Evolutionary conservation across 1,140 invertebrate genomes (phyloP).

Genomic region (Calephelis nemesis): DNA sequence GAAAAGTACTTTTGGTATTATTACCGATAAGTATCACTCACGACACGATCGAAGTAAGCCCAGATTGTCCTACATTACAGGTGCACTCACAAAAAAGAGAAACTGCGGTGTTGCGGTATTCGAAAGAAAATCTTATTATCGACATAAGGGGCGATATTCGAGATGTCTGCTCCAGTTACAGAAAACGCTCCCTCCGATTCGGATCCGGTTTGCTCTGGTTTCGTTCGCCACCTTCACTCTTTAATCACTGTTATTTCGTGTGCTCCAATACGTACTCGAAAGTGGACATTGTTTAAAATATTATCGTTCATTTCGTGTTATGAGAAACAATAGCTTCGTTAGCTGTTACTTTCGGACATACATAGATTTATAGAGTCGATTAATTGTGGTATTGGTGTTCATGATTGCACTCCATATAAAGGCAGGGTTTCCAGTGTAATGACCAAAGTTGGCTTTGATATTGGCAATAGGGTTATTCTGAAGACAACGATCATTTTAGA

Average conservation of each 20-base stretch:
- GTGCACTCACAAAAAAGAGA: slow-evolving; percentile 74
- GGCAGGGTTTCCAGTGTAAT: too few species aligned
- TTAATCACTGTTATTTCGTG: slow-evolving; percentile 60
- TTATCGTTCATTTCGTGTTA: slow-evolving; percentile 8
- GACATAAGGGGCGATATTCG: slow-evolving; percentile 74
- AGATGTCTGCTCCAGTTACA: slow-evolving; percentile 73
- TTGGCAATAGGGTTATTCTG: too few species aligned
- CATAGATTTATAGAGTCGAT: slow-evolving; percentile 6
- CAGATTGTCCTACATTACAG: slow-evolving; percentile 69
- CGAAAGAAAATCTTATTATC: slow-evolving; percentile 76
- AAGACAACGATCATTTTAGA: too few species aligned
- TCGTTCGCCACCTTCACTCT: slow-evolving; percentile 64
- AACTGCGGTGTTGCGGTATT: slow-evolving; percentile 58
- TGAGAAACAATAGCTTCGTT: slow-evolving; percentile 17
- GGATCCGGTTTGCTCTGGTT: slow-evolving; percentile 72
- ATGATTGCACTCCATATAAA: too few species aligned
- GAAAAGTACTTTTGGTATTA: slow-evolving; percentile 33
- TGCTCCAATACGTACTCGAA: slow-evolving; percentile 21
- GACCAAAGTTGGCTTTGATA: too few species aligned
- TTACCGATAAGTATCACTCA: slow-evolving; percentile 57
- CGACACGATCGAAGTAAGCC: slow-evolving; percentile 52
- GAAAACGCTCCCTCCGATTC: slow-evolving; percentile 67
- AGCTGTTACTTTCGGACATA: slow-evolving; percentile 11
- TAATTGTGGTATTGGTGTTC: neutral
- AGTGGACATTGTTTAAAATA: slow-evolving; percentile 9